phyloP scores from a whole-genome alignment of 2,888 invertebrate genomes.

The Tricholauxania praeusta region DNA sequence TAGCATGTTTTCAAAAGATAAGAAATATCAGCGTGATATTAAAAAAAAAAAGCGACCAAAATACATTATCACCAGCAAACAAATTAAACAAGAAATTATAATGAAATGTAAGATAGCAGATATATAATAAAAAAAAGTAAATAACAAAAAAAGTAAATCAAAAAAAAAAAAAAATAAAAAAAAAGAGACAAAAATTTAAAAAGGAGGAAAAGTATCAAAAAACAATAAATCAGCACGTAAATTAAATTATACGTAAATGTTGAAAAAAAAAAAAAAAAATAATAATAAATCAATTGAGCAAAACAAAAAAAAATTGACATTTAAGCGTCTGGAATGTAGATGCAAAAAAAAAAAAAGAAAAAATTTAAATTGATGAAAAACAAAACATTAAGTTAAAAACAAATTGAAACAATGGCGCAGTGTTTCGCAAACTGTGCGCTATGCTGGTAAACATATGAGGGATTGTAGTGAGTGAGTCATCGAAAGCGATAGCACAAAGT shows the following conservation, averaged over 20 bases:
- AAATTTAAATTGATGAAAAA: slow-evolving; percentile 4
- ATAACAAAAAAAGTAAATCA: neutral
- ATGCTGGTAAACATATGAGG: too few species aligned
- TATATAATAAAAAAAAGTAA: neutral
- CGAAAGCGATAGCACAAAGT: too few species aligned
- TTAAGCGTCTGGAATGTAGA: too few species aligned
- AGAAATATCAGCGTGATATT: too few species aligned
- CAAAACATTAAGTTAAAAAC: neutral
- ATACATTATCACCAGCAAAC: slow-evolving; percentile 14
- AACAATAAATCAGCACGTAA: neutral
- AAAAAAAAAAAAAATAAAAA: neutral
- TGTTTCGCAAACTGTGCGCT: too few species aligned
- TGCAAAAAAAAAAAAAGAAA: slow-evolving; percentile 4
- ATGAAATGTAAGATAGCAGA: neutral
- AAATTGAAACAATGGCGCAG: too few species aligned
- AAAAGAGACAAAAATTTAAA: neutral
- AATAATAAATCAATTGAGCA: neutral
- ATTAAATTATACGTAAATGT: slow-evolving; percentile 1
- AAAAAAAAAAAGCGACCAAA: neutral
- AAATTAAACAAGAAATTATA: slow-evolving; percentile 19
- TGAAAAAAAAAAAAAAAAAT: neutral
- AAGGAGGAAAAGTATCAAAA: slow-evolving; percentile 12
- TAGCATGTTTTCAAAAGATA: too few species aligned
- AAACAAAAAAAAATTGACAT: neutral
- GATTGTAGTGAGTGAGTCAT: too few species aligned